Base-by-base conservation (phyloP, 2,797 vertebrate species). In the Hylomyscus alleni region DNA sequence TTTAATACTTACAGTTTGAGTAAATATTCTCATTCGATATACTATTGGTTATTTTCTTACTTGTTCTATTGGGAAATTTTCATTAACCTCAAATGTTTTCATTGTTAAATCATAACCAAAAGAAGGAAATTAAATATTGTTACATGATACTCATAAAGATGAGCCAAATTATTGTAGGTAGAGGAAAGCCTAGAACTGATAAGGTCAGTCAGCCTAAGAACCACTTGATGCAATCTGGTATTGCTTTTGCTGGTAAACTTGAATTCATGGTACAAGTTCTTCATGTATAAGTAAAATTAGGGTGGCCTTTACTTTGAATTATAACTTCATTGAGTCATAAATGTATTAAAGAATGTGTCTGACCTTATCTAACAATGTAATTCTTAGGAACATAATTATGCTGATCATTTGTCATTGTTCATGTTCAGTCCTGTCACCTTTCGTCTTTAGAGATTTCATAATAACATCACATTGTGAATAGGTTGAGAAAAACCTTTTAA, bases 391-490 rank as follows among this genome's bases (percentile, higher is more conserved):
- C 14, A 75, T 13, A 85, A 89, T 15, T 50, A 19, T 40, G 24
- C 22, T 92, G 37, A 75, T 89, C 37, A 80, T 88, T 91, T 94
- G 60, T 72, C 89, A 83, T 20, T 86, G 54, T 50, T 89, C n/a
- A 83, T 92, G 84, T 84, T 78, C 52, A 92, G 29, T 77, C 40
- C 15, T 84, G 29, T 62, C 67, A 72, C 3, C 8, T 73, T 96
- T 92, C 56, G 37, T 56, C 37, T 73, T 50, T 65, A 29, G 37
- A 85, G 54, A 65, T 75, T 94, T 96, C 72, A 62, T 29, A 93
- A 77, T 91, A 80, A 65, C 62, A 22, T 56, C n/a, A 96, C 52
- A 69, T 84, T 89, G 80, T 92, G 37, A 89, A 89, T 85, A 85
- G 65, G 47, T 31, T 81, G 78, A 85, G n/a, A 15, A 80, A 90